A percentile compares a stretch with the other conserved stretches of the same genome.
phyloP scores from a whole-genome alignment of 30 jellyfish, hydroid and myxozoan species.

The Aurelia sp. region DNA sequence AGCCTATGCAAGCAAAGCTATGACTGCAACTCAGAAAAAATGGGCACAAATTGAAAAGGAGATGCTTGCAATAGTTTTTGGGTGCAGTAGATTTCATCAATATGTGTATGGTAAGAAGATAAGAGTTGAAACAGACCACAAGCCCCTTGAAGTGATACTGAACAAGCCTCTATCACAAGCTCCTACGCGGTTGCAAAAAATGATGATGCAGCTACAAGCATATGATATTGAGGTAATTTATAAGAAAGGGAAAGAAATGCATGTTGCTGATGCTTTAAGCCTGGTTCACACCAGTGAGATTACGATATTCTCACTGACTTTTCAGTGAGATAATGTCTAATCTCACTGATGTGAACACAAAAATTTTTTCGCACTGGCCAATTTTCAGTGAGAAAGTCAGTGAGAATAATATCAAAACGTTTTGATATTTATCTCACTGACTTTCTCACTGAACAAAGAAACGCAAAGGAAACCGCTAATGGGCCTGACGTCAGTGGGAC shows the following conservation, averaged over 20 bases:
- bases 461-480: too few relatives aligned
- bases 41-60: slow-evolving; percentile 45
- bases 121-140: slow-evolving; percentile 28
- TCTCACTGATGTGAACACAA: too few relatives aligned
- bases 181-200: slow-evolving; percentile 40
- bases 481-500: too few relatives aligned
- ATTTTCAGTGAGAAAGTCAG: too few relatives aligned
- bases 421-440: too few relatives aligned
- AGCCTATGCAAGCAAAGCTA: slow-evolving; percentile 39
- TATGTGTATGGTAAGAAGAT: slow-evolving; percentile 28
- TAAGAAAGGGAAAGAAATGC: slow-evolving; percentile 27
- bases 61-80: slow-evolving; percentile 37
- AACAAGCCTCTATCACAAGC: slow-evolving; percentile 33
- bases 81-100: slow-evolving; percentile 30
- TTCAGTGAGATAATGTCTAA: too few relatives aligned
- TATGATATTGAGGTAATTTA: slow-evolving; percentile 16
- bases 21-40: slow-evolving; percentile 18
- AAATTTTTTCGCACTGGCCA: too few relatives aligned
- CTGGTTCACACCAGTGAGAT: too few relatives aligned
- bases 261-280: slow-evolving; percentile 42
- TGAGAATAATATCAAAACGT: too few relatives aligned
- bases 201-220: slow-evolving; percentile 41
- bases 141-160: slow-evolving; percentile 46
- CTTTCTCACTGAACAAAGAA: too few relatives aligned
- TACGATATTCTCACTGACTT: too few relatives aligned